phyloP scores from a whole-genome alignment of 2,888 invertebrate genomes.

The Dendrolimus pini region DNA sequence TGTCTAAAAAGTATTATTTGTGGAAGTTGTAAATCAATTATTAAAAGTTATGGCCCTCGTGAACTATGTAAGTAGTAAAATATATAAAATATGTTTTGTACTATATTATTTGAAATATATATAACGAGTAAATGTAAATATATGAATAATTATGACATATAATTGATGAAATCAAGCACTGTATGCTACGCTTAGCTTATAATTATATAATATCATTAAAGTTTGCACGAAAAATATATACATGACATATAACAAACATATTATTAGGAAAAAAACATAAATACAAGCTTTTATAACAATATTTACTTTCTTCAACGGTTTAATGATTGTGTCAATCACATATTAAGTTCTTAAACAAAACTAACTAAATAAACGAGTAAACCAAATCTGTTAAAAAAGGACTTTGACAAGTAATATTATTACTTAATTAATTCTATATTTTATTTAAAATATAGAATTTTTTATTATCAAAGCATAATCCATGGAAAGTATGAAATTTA shows the following conservation, averaged over 20 bases:
- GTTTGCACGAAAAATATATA: slow-evolving; percentile 20
- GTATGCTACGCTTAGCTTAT: slow-evolving; percentile 49
- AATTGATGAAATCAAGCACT: slow-evolving; percentile 20
- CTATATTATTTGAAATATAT: slow-evolving; percentile 27
- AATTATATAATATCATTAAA: slow-evolving; percentile 20
- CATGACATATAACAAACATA: slow-evolving; percentile 4
- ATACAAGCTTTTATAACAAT: not conserved
- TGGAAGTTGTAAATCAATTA: not conserved
- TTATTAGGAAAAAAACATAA: not conserved
- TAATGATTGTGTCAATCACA: no score
- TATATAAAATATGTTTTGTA: slow-evolving; percentile 55
- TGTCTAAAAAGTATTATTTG: not conserved
- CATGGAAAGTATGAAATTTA: no score
- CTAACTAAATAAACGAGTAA: no score
- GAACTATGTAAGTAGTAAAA: slow-evolving; percentile 5
- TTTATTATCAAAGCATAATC: no score
- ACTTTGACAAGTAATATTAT: no score
- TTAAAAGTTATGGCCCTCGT: not conserved
- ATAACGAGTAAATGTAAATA: slow-evolving; percentile 31
- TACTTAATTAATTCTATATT: no score
- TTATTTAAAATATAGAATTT: no score
- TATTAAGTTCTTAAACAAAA: no score
- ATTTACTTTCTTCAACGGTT: no score
- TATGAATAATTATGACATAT: slow-evolving; percentile 17
- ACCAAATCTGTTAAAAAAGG: no score